These are phyloP conservation scores for Aphelocoma coerulescens DNA, from an alignment of 2,113 vertebrate species.

Conservation along the genomic window DNA sequence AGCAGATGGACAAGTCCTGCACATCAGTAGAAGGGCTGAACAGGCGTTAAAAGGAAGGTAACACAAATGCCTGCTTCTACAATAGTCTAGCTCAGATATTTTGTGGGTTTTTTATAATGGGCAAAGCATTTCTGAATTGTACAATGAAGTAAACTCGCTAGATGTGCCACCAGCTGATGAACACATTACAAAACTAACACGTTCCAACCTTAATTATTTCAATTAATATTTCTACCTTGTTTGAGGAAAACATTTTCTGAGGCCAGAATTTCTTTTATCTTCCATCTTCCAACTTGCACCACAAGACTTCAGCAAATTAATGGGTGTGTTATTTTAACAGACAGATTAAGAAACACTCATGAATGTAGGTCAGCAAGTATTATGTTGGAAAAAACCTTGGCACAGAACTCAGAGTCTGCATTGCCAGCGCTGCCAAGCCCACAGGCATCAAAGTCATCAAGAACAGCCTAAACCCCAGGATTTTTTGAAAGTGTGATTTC, in stretches of 20 bases:
- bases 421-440: slow-evolving; percentile 14
- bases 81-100: not conserved
- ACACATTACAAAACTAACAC: not conserved
- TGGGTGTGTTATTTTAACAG: slow-evolving; percentile 54
- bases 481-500: not conserved
- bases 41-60: not conserved
- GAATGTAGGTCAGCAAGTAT: slow-evolving; percentile 60
- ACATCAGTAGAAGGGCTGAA: not conserved
- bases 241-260: slow-evolving; percentile 40
- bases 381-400: slow-evolving; percentile 29
- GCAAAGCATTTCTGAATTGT: not conserved
- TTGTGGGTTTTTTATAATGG: not conserved
- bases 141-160: not conserved
- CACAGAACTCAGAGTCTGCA: not conserved
- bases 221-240: slow-evolving; percentile 9
- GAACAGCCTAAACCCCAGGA: not conserved
- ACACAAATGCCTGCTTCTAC: not conserved
- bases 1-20: not conserved
- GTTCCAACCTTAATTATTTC: not conserved
- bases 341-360: slow-evolving; percentile 51
- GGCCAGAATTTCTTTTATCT: slow-evolving; percentile 40
- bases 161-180: not conserved
- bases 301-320: slow-evolving; percentile 38
- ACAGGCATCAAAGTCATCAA: slow-evolving; percentile 2
- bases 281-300: not conserved